These are phyloP conservation scores for Sebastes aleutianus DNA, from an alignment of 2,797 vertebrate genomes.

Conservation along the genomic window DNA sequence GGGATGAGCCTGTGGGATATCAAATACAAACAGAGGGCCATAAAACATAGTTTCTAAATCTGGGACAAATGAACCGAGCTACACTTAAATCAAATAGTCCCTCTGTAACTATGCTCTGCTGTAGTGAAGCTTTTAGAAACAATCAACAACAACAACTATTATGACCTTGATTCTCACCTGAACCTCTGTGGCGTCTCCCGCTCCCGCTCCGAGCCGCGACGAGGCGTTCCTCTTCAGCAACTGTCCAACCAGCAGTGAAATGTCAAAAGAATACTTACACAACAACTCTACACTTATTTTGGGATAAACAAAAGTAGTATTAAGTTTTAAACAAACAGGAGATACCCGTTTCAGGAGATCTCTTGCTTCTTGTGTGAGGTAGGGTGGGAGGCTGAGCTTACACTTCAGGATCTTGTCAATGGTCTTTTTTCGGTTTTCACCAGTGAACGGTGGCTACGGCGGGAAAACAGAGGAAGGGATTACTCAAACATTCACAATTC, in stretches of 20 bases:
- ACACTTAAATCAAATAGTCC: neutral
- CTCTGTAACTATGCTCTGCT: neutral
- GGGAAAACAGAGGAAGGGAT: neutral
- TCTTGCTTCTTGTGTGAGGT: slow-evolving; percentile 99
- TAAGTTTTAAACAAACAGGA: neutral
- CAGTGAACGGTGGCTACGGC: slow-evolving; percentile 92
- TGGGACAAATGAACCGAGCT: neutral
- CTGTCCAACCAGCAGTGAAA: slow-evolving; percentile 69
- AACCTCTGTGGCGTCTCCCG: slow-evolving; percentile 94
- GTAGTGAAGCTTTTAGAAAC: too few relatives aligned
- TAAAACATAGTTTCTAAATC: neutral
- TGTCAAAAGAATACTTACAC: neutral
- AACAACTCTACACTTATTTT: neutral
- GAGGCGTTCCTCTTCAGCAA: slow-evolving; percentile 98
- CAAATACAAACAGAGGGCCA: neutral
- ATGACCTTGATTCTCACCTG: slow-evolving; percentile 82
- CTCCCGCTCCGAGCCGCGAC: slow-evolving; percentile 92
- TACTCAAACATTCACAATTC: neutral
- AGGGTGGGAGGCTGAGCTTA: slow-evolving; percentile 98
- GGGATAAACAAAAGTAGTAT: neutral
- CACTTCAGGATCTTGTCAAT: slow-evolving; percentile 99
- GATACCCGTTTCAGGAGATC: slow-evolving; percentile 96
- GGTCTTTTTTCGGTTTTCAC: slow-evolving; percentile 97
- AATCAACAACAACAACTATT: too few relatives aligned
- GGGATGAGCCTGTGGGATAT: slow-evolving; percentile 83